A percentile compares a stretch with the other conserved stretches of the same genome.
These are phyloP conservation scores for Neotragus moschatus DNA, from an alignment of 2,113 vertebrate species.

Conservation along the genomic window DNA sequence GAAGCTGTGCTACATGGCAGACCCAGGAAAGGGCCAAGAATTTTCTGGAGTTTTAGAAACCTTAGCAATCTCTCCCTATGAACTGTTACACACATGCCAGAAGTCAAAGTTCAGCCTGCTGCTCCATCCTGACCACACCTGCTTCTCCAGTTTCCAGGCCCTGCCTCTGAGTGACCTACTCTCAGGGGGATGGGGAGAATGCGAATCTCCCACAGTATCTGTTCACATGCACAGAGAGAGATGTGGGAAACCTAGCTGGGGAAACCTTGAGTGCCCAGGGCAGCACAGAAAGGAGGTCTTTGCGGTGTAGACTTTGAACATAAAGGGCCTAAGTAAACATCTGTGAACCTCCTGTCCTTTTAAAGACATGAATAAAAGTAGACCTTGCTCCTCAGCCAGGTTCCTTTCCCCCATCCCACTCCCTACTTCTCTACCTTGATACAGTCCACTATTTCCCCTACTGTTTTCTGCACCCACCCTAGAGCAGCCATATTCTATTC, in stretches of 20 bases:
- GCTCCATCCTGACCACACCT: accelerated
- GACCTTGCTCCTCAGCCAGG: not conserved
- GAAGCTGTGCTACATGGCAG: not conserved
- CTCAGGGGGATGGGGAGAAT: not conserved
- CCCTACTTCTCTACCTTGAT: not conserved
- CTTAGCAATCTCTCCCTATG: not conserved
- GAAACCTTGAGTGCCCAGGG: not conserved
- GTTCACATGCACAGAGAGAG: not conserved
- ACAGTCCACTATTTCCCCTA: not conserved
- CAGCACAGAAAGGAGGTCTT: not conserved
- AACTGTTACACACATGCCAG: not conserved
- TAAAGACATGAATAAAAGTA: not conserved
- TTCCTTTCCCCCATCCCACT: accelerated
- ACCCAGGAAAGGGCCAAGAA: not conserved
- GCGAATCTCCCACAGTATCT: not conserved
- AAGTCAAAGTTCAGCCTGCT: not conserved
- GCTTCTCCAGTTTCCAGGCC: not conserved
- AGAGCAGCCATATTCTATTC: not conserved
- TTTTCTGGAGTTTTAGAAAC: not conserved
- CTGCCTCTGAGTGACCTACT: not conserved
- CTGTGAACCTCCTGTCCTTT: not conserved
- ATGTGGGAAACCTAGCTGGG: not conserved
- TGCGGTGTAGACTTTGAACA: not conserved
- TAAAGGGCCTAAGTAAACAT: accelerated
- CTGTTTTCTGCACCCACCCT: not conserved